phyloP scores from a whole-genome alignment of 2,797 vertebrate species.

The Paramormyrops hopkinsi region DNA sequence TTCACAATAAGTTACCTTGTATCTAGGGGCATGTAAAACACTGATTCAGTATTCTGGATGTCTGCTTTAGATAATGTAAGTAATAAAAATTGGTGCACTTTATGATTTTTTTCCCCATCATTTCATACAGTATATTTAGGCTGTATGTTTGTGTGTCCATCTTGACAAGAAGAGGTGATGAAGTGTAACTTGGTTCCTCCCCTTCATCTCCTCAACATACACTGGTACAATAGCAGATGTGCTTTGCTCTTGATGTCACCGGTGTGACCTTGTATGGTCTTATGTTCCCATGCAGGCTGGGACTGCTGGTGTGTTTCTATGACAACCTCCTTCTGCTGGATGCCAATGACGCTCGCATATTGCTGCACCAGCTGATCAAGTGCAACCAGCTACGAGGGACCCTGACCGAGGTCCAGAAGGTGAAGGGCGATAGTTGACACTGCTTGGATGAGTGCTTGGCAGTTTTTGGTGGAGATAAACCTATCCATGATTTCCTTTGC shows the following conservation, averaged over 20 bases:
- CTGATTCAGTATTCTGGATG: not conserved
- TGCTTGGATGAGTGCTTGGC: not conserved
- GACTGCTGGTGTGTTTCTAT: slow-evolving; percentile 70
- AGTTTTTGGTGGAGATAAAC: not conserved
- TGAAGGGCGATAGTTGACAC: slow-evolving; percentile 23
- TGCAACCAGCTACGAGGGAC: slow-evolving; percentile 61
- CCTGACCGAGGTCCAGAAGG: slow-evolving; percentile 60
- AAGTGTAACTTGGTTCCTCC: not conserved
- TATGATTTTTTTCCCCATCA: not conserved
- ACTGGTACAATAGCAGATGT: not conserved
- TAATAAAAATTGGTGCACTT: not conserved
- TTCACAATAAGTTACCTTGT: not conserved
- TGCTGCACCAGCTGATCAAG: slow-evolving; percentile 73
- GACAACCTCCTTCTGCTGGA: slow-evolving; percentile 56
- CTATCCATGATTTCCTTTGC: not conserved
- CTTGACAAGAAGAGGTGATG: not conserved
- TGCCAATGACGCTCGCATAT: slow-evolving; percentile 50
- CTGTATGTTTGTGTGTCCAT: not conserved
- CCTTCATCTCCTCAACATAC: not conserved
- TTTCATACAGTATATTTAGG: not conserved
- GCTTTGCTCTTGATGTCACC: not conserved
- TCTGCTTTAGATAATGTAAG: not conserved
- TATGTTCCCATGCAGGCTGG: slow-evolving; percentile 47
- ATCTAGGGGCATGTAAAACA: not conserved
- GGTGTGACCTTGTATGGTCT: not conserved